Evolutionary conservation across 2,113 vertebrate genomes (phyloP).

Genomic region (Dunckerocampus dactyliophorus): DNA sequence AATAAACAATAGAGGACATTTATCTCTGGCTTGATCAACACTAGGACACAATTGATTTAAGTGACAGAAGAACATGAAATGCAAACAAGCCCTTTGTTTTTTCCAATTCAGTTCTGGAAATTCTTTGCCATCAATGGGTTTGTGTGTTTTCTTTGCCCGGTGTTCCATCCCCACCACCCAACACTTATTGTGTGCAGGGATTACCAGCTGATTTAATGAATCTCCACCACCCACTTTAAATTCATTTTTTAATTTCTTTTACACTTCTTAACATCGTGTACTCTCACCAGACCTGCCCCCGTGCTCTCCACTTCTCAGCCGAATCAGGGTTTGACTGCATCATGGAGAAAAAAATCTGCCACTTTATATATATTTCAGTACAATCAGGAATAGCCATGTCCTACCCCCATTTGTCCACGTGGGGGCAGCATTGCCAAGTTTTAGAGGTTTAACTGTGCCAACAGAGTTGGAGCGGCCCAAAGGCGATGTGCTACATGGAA

Average conservation of each 20-base stretch:
- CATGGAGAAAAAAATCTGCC: constrained; percentile 61
- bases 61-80: constrained; percentile 69
- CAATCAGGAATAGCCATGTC: constrained; percentile 68
- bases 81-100: constrained; percentile 63
- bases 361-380: constrained; percentile 71
- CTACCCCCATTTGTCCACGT: constrained; percentile 63
- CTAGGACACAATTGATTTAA: constrained; percentile 74
- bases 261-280: constrained; percentile 55
- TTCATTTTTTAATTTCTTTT: constrained; percentile 57
- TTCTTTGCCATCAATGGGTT: constrained; percentile 75
- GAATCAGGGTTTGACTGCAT: constrained; percentile 72
- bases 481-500: constrained; percentile 66
- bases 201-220: constrained; percentile 77
- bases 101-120: constrained; percentile 74
- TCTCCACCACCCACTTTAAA: constrained; percentile 49
- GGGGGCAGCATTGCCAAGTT: constrained; percentile 68
- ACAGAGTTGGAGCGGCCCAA: constrained; percentile 66
- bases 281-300: constrained; percentile 54
- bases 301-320: constrained; percentile 46
- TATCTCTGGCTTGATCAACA: constrained; percentile 74
- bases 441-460: constrained; percentile 69
- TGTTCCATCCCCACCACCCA: constrained; percentile 43
- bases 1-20: constrained; percentile 85
- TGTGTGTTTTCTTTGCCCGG: constrained; percentile 76
- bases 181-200: constrained; percentile 79